phyloP scores from a whole-genome alignment of 2,888 invertebrate species.

The Plagodis dolabraria region DNA sequence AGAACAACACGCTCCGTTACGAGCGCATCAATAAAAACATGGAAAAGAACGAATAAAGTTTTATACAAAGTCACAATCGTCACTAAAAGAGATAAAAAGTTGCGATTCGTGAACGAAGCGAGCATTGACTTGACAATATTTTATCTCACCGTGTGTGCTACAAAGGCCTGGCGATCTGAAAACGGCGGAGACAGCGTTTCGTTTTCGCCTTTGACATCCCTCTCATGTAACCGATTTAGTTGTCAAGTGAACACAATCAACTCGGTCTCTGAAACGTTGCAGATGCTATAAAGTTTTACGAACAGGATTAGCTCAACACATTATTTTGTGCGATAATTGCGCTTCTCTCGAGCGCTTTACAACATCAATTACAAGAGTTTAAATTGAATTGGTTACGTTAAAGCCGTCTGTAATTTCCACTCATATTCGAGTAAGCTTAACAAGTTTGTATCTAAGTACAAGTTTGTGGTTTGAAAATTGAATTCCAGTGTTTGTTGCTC shows the following conservation, averaged over 20 bases:
- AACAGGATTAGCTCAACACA: constrained; percentile 14
- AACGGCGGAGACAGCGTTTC: constrained; percentile 38
- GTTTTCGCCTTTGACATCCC: constrained; percentile 45
- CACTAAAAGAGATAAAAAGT: constrained; percentile 4
- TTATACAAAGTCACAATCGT: too few species aligned
- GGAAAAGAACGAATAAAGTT: too few species aligned
- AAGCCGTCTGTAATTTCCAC: constrained; percentile 16
- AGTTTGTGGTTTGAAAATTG: constrained; percentile 25
- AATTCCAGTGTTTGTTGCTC: constrained; percentile 18
- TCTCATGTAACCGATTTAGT: constrained; percentile 51
- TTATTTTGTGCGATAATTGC: constrained; percentile 23
- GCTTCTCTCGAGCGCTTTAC: constrained; percentile 16
- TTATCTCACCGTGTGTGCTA: constrained; percentile 32
- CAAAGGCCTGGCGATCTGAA: constrained; percentile 38
- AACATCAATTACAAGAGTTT: constrained; percentile 21
- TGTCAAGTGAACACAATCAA: constrained; percentile 53
- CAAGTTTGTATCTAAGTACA: constrained; percentile 25
- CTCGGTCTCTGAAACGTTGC: constrained; percentile 34
- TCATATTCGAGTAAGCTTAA: constrained; percentile 25
- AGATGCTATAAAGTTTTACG: constrained; percentile 27
- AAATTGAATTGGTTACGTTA: constrained; percentile 20
- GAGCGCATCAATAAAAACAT: too few species aligned
- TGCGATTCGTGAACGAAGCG: constrained; percentile 14
- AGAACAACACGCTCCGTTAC: too few species aligned
- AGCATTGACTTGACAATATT: constrained; percentile 28